phyloP scores from a whole-genome alignment of 2,888 invertebrate species.

The Tetragnatha montana region DNA sequence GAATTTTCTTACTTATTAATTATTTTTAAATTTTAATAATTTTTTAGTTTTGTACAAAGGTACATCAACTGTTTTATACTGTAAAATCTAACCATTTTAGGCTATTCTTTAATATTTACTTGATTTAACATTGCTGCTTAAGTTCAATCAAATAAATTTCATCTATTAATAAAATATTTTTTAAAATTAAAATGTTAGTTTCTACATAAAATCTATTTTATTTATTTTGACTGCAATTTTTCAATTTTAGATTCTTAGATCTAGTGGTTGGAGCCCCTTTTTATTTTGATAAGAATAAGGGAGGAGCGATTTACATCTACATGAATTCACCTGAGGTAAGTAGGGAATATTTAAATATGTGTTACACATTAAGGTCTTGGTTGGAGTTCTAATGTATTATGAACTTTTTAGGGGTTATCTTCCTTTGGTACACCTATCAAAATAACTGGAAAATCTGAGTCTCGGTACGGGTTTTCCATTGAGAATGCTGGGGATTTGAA shows the following conservation, averaged over 20 bases:
- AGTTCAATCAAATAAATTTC: too few relatives aligned
- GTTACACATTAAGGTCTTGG: background rate
- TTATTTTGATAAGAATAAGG: constrained; percentile 87
- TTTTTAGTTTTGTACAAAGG: too few relatives aligned
- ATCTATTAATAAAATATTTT: background rate
- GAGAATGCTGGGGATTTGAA: constrained; percentile 95
- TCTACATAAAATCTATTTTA: background rate
- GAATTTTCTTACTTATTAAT: too few relatives aligned
- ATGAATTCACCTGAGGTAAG: constrained; percentile 76
- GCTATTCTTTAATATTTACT: background rate
- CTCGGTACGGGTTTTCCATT: constrained; percentile 92
- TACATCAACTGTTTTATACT: too few relatives aligned
- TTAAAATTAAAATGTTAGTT: background rate
- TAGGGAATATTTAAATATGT: background rate
- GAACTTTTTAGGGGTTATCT: constrained; percentile 37
- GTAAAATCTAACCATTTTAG: background rate
- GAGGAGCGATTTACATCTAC: constrained; percentile 96
- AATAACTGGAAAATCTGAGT: constrained; percentile 85
- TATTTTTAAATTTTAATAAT: too few relatives aligned
- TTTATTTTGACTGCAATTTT: background rate
- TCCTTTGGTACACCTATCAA: constrained; percentile 45
- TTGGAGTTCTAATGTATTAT: background rate
- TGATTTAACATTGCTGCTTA: too few relatives aligned
- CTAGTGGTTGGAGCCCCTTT: constrained; percentile 95
- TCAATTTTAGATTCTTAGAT: constrained; percentile 78